Percentiles rank a stretch among this genome's conserved stretches.
Evolutionary conservation across 53 echinoderm and acorn worm genomes (phyloP).

Genomic region (Henricia sp.): DNA sequence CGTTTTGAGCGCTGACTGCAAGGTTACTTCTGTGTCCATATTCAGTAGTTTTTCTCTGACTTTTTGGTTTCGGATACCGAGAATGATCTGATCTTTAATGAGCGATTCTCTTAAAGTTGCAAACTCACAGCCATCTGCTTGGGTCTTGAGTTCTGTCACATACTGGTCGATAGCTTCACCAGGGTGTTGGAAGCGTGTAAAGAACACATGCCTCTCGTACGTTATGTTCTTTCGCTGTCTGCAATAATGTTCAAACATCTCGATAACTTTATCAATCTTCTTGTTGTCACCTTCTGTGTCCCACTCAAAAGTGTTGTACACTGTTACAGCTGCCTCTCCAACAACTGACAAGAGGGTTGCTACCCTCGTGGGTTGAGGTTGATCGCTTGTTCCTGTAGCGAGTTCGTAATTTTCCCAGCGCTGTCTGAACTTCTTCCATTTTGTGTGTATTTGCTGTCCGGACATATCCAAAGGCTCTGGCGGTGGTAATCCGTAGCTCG

Average conservation of each 20-base stretch:
- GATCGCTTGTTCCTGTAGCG: too few relatives aligned
- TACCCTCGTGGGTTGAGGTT: too few relatives aligned
- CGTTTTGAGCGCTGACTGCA: too few relatives aligned
- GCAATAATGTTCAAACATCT: slow-evolving; percentile 40
- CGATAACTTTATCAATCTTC: slow-evolving; percentile 1
- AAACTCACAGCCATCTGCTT: slow-evolving; percentile 60
- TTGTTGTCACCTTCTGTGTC: background rate
- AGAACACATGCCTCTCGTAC: slow-evolving; percentile 8
- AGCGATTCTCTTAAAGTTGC: slow-evolving; percentile 30
- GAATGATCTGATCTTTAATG: slow-evolving; percentile 57
- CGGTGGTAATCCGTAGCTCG: too few relatives aligned
- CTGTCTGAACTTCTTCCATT: too few relatives aligned
- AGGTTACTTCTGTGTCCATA: too few relatives aligned
- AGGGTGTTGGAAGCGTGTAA: slow-evolving; percentile 5
- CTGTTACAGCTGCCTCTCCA: background rate
- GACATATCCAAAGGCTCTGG: too few relatives aligned
- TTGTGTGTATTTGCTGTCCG: too few relatives aligned
- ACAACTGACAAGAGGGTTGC: too few relatives aligned
- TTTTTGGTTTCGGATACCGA: slow-evolving; percentile 32
- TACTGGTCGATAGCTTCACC: slow-evolving; percentile 23
- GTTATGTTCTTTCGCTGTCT: slow-evolving; percentile 17
- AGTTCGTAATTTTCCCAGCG: too few relatives aligned
- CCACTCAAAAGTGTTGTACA: background rate
- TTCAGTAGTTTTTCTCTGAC: slow-evolving; percentile 45
- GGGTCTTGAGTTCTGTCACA: slow-evolving; percentile 61